A percentile compares a stretch with the other conserved stretches of the same genome.
phyloP scores from a whole-genome alignment of 2,888 invertebrate genomes.

The Zygogramma bicolorata region DNA sequence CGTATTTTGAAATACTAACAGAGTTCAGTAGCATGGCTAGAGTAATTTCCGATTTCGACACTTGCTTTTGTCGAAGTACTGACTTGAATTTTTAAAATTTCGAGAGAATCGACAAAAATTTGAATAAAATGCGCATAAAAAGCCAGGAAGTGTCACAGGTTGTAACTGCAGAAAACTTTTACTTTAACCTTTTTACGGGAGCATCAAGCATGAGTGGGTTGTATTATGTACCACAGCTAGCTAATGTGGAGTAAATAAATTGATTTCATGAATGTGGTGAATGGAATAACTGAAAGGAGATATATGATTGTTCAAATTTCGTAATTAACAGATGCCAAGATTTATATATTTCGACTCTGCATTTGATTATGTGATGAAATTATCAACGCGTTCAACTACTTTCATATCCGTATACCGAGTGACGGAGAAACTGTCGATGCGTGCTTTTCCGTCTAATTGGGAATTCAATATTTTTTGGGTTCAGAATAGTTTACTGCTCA shows the following conservation, averaged over 20 bases:
- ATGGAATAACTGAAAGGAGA: neutral
- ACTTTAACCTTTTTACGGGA: neutral
- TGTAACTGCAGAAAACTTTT: constrained; percentile 13
- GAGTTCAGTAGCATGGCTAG: constrained; percentile 27
- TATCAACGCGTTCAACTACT: too few species aligned
- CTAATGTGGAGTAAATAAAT: neutral
- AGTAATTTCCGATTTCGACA: constrained; percentile 17
- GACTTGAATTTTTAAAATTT: constrained; percentile 18
- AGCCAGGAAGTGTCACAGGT: neutral
- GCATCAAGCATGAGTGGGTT: neutral
- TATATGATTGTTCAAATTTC: neutral
- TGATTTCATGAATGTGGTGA: neutral
- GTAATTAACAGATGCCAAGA: neutral
- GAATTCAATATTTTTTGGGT: too few species aligned
- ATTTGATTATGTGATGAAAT: neutral
- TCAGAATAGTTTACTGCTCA: too few species aligned
- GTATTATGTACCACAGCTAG: neutral
- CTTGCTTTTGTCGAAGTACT: neutral
- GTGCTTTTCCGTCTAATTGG: too few species aligned
- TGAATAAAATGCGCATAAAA: constrained; percentile 11
- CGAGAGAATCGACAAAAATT: constrained; percentile 17
- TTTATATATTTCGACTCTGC: neutral
- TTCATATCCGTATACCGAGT: too few species aligned
- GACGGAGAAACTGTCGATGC: too few species aligned
- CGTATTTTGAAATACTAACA: constrained; percentile 22